These are phyloP conservation scores for Andrena bicolor DNA, from an alignment of 2,888 invertebrate genomes.

Conservation along the genomic window DNA sequence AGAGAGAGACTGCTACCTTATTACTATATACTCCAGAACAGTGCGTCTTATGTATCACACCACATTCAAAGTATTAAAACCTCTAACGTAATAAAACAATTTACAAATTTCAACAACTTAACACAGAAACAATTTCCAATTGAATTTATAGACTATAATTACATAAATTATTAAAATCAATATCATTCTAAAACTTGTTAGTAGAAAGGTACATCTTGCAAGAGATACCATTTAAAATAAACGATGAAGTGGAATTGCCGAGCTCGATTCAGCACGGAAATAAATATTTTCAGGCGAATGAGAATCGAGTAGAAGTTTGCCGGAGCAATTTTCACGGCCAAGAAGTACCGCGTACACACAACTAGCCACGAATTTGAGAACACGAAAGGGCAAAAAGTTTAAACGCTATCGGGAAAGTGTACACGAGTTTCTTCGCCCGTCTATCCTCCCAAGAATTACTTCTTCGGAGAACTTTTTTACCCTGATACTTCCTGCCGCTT, in stretches of 20 bases:
- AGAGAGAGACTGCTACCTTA: neutral
- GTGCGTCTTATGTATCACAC: neutral
- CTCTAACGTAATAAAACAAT: neutral
- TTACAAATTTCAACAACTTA: neutral
- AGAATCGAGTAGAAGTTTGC: neutral
- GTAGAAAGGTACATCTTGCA: neutral
- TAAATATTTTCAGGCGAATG: neutral
- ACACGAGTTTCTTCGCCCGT: constrained; percentile 18
- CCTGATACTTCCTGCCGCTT: constrained; percentile 16
- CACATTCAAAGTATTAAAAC: neutral
- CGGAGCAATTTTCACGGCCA: neutral
- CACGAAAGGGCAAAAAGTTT: constrained; percentile 10
- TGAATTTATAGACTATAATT: neutral
- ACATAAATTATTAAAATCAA: neutral
- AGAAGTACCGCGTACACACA: too few relatives aligned
- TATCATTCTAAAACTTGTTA: neutral
- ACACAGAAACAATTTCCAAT: neutral
- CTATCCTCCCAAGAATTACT: constrained; percentile 27
- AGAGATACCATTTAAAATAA: too few relatives aligned
- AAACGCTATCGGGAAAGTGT: constrained; percentile 30
- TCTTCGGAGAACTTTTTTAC: constrained; percentile 37
- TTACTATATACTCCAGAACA: neutral
- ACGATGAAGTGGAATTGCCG: too few relatives aligned
- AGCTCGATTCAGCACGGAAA: neutral
- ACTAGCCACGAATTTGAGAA: neutral